Conservation (phyloP, 2,888 invertebrate species). For the Brenthis hecate region DNA sequence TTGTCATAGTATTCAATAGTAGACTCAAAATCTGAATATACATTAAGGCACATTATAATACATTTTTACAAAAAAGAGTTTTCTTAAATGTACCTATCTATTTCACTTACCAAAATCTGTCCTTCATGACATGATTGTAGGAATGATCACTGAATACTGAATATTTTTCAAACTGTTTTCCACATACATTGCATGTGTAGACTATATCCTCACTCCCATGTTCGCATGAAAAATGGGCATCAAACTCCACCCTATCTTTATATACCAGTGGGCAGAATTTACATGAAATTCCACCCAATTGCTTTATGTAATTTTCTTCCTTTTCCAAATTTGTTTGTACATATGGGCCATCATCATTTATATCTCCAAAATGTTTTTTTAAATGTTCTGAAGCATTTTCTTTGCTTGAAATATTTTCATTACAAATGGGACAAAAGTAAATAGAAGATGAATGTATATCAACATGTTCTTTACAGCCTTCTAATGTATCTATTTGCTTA, state of each 20-base stretch:
- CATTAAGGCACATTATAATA: too few species aligned
- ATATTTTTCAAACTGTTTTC: constrained; percentile 80
- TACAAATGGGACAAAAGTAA: constrained; percentile 69
- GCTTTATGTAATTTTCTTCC: constrained; percentile 70
- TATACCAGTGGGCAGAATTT: constrained; percentile 76
- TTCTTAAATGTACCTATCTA: constrained; percentile 47
- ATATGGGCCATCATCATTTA: constrained; percentile 41
- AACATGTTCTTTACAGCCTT: constrained; percentile 63
- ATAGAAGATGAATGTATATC: constrained; percentile 59
- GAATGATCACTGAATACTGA: constrained; percentile 79
- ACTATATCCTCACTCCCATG: constrained; percentile 65
- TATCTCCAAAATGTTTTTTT: constrained; percentile 62
- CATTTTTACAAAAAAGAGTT: background rate
- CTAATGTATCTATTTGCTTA: constrained; percentile 52
- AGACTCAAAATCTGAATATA: too few species aligned
- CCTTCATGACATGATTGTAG: constrained; percentile 74
- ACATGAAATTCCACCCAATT: constrained; percentile 76
- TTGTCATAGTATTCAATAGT: too few species aligned
- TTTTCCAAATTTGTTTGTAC: constrained; percentile 50
- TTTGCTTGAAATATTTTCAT: constrained; percentile 53
- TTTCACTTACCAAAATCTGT: constrained; percentile 62
- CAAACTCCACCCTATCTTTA: constrained; percentile 76
- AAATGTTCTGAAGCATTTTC: constrained; percentile 58
- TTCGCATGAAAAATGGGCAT: constrained; percentile 73
- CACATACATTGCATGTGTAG: constrained; percentile 82